Evolutionary conservation across 1,140 invertebrate species (phyloP), one percentile per base, ranked within the genome.

Genomic region (Andricus grossulariae): DNA sequence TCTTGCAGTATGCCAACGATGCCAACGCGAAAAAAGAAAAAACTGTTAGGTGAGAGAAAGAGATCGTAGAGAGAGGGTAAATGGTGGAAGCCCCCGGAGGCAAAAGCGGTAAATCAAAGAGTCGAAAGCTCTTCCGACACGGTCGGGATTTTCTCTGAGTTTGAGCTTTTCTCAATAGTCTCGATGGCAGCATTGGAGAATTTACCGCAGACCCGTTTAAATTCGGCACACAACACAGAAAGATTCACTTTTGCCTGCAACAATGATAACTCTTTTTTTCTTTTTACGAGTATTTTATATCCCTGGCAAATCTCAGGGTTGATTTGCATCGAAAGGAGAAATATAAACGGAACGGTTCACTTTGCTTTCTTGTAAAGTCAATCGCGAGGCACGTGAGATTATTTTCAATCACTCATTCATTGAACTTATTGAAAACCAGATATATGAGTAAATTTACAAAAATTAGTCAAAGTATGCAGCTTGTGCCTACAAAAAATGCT

Each of bases 31-130:
- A 39, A 66, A 55, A 54, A 19, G 39, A 39, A 66, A 32, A 39
- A 32, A 39, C 3, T 32, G 39, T 32, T 0, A 15, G 3, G 25
- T 32, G 60, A 66, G 21, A 39, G 60, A 66, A 66, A 66, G 60
- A 66, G 60, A 39, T 32, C 18, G 5, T 8, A 39, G 25, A 45
- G 18, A 21, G 54, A 39, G 15, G 32, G 60, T 66, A 66, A 66
- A 39, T 32, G 60, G 60, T 45, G 39, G 60, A 66, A 32, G 60
- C 60, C 60, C 60, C 60, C 60, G 60, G 32, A 66, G 60, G 60
- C 60, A 66, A 66, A 66, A 66, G 60, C 60, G 60, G 60, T 66
- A 66, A 66, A 66, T 66, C 60, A 66, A 66, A 66, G 60, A 66
- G 25, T 21, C 60, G 25, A 66, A 66, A 66, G 60, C 60, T 66